phyloP scores from a whole-genome alignment of 1,140 invertebrate genomes.

The Plutomurus gul region DNA sequence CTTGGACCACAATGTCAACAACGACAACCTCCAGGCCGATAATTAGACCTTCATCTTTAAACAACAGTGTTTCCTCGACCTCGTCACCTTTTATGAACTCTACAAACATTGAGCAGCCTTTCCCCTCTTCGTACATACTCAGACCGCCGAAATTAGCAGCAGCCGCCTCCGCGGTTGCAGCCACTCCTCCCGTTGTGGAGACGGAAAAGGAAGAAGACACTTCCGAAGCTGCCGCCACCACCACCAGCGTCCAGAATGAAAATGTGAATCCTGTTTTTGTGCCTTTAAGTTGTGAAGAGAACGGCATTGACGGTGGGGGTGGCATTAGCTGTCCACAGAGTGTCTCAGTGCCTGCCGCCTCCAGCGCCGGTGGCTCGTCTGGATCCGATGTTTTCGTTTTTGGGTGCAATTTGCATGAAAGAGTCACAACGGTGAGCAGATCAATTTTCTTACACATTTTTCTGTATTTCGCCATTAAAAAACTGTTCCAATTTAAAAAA shows the following conservation, averaged over 20 bases:
- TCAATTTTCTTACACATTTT: too few species aligned
- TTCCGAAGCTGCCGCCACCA: not conserved
- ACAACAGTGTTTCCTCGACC: not conserved
- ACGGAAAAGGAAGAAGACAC: not conserved
- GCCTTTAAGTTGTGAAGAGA: constrained; percentile 29
- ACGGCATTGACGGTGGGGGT: not conserved
- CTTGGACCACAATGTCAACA: not conserved
- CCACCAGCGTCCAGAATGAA: not conserved
- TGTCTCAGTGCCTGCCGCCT: not conserved
- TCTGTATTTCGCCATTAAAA: not conserved
- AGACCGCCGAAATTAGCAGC: not conserved
- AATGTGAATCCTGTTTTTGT: constrained; percentile 21
- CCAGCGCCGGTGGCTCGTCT: not conserved
- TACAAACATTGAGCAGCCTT: not conserved
- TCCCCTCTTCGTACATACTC: not conserved
- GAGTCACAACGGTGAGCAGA: constrained; percentile 63
- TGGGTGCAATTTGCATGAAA: constrained; percentile 86
- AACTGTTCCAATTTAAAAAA: not conserved
- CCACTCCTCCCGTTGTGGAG: not conserved
- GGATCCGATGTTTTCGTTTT: constrained; percentile 74
- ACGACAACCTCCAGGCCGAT: not conserved
- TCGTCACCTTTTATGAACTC: constrained; percentile 2
- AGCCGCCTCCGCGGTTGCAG: not conserved
- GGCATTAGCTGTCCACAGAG: too few species aligned
- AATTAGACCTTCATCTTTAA: not conserved